A percentile compares a stretch with the other conserved stretches of the same genome.
Evolutionary conservation across 2,113 vertebrate species (phyloP).

Genomic region (Campylorhamphus procurvoides): DNA sequence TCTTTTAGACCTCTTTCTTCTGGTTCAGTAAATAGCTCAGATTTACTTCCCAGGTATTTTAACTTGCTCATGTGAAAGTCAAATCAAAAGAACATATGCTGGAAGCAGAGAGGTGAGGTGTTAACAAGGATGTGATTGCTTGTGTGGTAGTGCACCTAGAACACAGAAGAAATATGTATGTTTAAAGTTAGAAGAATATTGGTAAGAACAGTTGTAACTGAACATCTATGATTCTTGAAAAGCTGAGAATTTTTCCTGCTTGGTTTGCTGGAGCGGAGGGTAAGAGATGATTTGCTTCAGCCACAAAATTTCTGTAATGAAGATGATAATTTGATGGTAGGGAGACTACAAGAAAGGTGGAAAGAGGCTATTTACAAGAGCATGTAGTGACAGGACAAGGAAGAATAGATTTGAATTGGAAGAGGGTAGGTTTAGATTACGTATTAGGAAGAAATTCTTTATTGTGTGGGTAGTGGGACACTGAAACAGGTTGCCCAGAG

Average conservation of each 20-base stretch:
- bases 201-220: background rate
- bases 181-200: background rate
- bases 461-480: fast-evolving
- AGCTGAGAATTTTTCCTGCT: background rate
- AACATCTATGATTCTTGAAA: fast-evolving
- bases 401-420: background rate
- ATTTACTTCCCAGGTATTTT: background rate
- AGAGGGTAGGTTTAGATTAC: background rate
- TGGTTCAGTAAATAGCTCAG: background rate
- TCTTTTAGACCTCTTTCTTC: background rate
- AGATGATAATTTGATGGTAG: background rate
- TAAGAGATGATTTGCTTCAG: background rate
- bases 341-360: background rate
- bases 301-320: background rate
- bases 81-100: background rate
- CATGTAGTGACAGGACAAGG: background rate
- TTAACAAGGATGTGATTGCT: background rate
- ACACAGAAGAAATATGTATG: fast-evolving
- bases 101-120: background rate
- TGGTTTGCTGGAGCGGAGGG: background rate
- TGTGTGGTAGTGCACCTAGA: background rate
- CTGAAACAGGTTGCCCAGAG: background rate
- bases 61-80: background rate
- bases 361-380: background rate
- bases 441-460: background rate